Conservation (phyloP, 2,888 invertebrate species). For the Therioaphis trifolii region DNA sequence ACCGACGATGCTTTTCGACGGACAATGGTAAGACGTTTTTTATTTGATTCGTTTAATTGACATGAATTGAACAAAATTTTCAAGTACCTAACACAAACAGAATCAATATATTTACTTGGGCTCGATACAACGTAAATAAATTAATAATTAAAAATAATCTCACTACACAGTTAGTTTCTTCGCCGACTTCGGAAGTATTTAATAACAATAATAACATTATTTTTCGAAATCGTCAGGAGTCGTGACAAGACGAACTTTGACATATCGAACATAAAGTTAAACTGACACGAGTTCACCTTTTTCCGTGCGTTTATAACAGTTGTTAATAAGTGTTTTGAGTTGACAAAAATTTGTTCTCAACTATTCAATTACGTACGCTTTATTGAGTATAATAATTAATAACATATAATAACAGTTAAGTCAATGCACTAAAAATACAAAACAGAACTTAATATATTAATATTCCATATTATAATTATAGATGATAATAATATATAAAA, state of each 20-base stretch:
- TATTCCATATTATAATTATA: too few species aligned
- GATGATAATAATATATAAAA: too few species aligned
- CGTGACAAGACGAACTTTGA: neutral
- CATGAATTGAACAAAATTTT: too few species aligned
- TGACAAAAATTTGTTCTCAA: neutral
- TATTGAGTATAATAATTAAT: conserved; percentile 13
- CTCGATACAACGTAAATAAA: neutral
- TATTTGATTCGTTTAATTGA: too few species aligned
- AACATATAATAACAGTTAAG: neutral
- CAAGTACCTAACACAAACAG: neutral
- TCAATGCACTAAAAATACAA: neutral
- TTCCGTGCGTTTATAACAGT: neutral
- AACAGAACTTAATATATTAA: neutral
- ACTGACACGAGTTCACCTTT: neutral
- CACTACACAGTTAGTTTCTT: neutral
- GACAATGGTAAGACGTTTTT: too few species aligned
- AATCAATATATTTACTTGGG: neutral
- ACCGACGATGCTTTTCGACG: too few species aligned
- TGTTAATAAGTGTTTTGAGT: neutral
- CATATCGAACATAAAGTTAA: neutral
- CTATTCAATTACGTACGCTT: conserved; percentile 2
- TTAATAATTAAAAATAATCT: neutral
- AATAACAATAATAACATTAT: conserved; percentile 17
- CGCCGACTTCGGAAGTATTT: neutral
- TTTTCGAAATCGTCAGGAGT: neutral